These are phyloP conservation scores for Delichon dasypus DNA, from an alignment of 2,797 vertebrate species.

Conservation along the genomic window DNA sequence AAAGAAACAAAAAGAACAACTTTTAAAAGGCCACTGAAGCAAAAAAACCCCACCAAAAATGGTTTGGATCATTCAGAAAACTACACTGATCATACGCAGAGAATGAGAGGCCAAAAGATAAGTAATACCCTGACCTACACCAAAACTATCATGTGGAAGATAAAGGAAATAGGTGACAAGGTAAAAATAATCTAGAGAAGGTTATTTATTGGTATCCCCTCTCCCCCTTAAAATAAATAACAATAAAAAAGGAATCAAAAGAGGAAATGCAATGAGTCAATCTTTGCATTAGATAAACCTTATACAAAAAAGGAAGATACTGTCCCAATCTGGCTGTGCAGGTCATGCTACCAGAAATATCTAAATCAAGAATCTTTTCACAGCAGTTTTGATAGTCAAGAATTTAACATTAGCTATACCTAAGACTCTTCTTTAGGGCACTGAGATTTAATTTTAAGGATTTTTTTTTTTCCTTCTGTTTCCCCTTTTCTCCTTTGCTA, in stretches of 20 bases:
- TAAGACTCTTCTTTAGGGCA: background rate
- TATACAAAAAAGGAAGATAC: background rate
- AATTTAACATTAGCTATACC: background rate
- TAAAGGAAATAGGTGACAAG: background rate
- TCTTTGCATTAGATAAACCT: background rate
- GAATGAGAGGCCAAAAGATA: background rate
- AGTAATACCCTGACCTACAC: background rate
- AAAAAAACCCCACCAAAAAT: background rate
- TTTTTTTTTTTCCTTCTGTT: no score
- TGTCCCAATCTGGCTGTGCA: background rate
- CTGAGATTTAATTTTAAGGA: background rate
- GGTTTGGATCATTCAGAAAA: background rate
- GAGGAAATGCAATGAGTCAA: background rate
- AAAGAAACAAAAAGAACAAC: background rate
- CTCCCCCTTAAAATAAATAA: background rate
- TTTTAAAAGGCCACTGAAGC: background rate
- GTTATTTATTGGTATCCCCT: background rate
- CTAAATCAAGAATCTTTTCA: background rate
- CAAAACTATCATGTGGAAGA: background rate
- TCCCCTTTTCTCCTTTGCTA: background rate
- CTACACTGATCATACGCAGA: rapidly evolving
- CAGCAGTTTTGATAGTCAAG: background rate
- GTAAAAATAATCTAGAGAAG: background rate
- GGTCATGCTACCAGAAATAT: background rate
- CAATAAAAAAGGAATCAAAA: background rate